Base-by-base conservation (phyloP, 2,797 vertebrate genomes). In the Mustela erminea region DNA sequence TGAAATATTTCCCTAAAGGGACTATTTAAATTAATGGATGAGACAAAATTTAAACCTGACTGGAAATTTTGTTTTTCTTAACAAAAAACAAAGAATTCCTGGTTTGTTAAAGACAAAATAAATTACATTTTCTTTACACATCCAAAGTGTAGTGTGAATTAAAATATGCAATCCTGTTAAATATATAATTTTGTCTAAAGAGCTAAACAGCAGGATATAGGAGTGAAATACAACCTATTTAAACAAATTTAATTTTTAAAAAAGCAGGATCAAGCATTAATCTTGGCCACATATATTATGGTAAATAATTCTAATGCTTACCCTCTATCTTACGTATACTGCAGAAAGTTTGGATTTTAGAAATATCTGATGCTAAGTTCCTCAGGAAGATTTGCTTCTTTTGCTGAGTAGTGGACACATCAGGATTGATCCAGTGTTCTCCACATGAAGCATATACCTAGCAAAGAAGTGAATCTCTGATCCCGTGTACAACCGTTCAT, bases 361-460 rank as follows among this genome's bases (percentile, higher is more conserved):
- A 96, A 92, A 98, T 77, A 80, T 98, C 98, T 80, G 94, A 97
- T 46, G 93, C 86, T 66, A 98, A 95, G 82, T 96, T 96, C 86
- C 90, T 97, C 60, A 98, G 83, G 46, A 98, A 93, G 49, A 98
- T 75, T 13, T 96, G 97, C 93, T 98, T 97, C 96, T 97, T 98
- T 94, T 98, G 98, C 60, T 97, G 94, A 75, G 81, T 78, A 60
- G 68, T 23, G 54, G 92, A 97, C 82, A 97, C 43, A 14, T 97
- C 85, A 29, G 98, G 98, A 90, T 94, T 93, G 93, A 98, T 93
- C 98, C 98, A 98, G 0, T 81, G 94, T 75, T 98, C 98, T 92
- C 98, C 98, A 66, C 98, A 98, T 14, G 98, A 98, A 90, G 98
- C 97, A 14, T 98, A 98, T 0, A 98, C 96, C 98, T 98, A 29